Base-by-base conservation (phyloP, 2,113 vertebrate genomes). In the Tauraco erythrolophus region DNA sequence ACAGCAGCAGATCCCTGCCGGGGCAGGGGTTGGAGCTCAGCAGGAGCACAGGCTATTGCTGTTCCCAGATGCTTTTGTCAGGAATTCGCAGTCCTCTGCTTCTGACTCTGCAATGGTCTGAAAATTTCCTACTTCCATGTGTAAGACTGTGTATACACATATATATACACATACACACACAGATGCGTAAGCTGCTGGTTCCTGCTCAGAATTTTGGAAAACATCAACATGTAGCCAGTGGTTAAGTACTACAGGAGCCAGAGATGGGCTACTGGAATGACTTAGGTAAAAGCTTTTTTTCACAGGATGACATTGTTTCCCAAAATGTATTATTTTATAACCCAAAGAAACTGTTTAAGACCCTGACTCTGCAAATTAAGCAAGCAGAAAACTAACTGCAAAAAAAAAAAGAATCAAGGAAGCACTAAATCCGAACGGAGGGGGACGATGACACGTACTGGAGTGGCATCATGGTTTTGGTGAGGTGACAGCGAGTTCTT, bases 101-200 rank as follows among this genome's bases (percentile, higher is more conserved):
- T 48, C 50, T n/a, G 35, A 19, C 7, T 22, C 14, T 54, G 28
- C 1, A 25, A 70, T 0, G 22, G 30, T 3, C 39, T 53, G 41
- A 39, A 33, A 35, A 66, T 19, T 41, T 28, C 51, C 78, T 21
- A 11, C 28, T 23, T 21, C 53, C 21, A 0, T 2, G 5, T 5
- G 7, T 10, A 30, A 33, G 51, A 43, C 41, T 4, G 14, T 35
- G 21, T 9, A 4, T 19, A 33, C 1, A 37, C 10, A 24, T 1
- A 15, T 1, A 35, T 7, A 48, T 1, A 33, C 3, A 39, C 8
- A 28, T 3, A n/a, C 0, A 54, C 17, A 6, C 6, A n/a, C 3
- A 31, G 9, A 45, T 11, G 17, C 19, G 43, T 5, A 37, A 61
- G 19, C 5, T 19, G 24, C 27, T 12, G 27, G 33, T 53, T 69